phyloP scores from a whole-genome alignment of 2,113 vertebrate genomes.

The Dipodomys stephensi region DNA sequence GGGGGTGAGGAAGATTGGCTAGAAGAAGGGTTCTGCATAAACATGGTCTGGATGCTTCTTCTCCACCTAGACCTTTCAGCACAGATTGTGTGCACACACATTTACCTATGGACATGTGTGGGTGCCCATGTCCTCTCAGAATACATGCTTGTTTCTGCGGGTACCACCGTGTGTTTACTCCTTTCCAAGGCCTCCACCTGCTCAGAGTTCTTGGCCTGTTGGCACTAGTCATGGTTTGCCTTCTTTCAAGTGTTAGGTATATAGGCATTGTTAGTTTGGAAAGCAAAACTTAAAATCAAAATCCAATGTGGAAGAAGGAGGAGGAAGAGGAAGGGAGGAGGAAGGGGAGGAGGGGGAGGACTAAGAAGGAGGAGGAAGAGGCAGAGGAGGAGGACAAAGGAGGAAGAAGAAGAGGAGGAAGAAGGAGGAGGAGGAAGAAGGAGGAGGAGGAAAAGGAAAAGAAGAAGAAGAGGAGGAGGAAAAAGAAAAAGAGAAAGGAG shows the following conservation, averaged over 20 bases:
- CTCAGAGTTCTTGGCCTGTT: background rate
- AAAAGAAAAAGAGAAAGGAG: no score
- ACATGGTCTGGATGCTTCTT: background rate
- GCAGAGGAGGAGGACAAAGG: no score
- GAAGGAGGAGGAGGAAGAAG: no score
- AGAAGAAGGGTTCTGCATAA: background rate
- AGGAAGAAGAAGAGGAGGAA: no score
- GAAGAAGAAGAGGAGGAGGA: no score
- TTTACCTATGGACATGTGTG: rapidly evolving
- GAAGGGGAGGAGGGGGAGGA: no score
- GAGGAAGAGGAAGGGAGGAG: no score
- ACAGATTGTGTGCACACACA: background rate
- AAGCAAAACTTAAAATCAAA: constrained; percentile 28
- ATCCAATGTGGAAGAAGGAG: background rate
- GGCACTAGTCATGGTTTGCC: background rate
- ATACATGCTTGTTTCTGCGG: background rate
- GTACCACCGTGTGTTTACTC: background rate
- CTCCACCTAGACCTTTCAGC: background rate
- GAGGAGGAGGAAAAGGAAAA: no score
- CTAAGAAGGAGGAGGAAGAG: no score
- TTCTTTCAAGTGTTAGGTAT: background rate
- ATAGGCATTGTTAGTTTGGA: constrained; percentile 17
- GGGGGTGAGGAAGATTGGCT: no score
- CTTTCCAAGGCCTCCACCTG: background rate
- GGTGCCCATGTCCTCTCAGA: background rate